Conservation (phyloP, 2,113 vertebrate species). For the Phyllostomus hastatus region DNA sequence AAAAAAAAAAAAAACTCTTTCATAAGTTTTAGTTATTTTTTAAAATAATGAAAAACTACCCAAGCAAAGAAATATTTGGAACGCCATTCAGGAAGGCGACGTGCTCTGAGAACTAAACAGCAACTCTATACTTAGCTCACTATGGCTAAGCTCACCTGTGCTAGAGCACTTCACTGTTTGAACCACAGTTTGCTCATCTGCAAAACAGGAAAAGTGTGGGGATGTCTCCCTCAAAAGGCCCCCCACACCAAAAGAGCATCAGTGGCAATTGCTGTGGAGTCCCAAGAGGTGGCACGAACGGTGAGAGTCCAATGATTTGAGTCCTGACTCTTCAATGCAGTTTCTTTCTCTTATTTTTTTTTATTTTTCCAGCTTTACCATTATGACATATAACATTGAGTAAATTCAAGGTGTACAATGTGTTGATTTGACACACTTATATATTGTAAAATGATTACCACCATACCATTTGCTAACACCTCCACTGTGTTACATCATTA, state of each 20-base stretch:
- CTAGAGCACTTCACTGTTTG: not conserved
- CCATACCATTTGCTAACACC: not conserved
- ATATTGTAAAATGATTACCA: not conserved
- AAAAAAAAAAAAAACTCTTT: not conserved
- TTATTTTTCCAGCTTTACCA: not conserved
- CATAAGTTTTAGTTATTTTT: not conserved
- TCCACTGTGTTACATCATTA: not conserved
- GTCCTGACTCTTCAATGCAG: not conserved
- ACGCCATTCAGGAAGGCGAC: not conserved
- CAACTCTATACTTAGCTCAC: not conserved
- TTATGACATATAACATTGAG: not conserved
- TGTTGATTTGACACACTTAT: not conserved
- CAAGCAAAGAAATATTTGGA: not conserved
- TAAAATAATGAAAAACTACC: not conserved
- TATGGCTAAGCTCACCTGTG: no score
- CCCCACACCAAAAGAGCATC: not conserved
- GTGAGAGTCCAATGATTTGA: not conserved
- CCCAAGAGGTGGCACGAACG: no score
- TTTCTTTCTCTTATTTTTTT: not conserved
- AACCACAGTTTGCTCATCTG: not conserved
- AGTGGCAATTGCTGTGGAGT: not conserved
- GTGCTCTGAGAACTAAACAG: not conserved
- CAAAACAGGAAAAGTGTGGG: not conserved
- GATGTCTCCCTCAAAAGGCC: not conserved
- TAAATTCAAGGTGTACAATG: not conserved